Evolutionary conservation across 2,888 invertebrate species (phyloP).

Genomic region (Willowsia nigromaculata): DNA sequence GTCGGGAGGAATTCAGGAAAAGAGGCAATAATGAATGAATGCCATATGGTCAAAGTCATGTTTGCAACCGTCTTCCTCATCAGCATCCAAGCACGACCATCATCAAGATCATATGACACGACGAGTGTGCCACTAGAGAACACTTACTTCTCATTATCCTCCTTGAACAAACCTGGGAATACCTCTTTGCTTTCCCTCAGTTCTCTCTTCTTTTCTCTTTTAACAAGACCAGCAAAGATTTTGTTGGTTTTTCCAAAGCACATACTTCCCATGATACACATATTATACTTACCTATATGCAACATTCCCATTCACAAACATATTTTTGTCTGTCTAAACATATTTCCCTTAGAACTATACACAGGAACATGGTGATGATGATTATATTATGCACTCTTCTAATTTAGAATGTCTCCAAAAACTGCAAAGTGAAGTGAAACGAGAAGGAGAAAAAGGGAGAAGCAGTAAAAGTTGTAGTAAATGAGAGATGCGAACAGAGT

Average conservation of each 20-base stretch:
- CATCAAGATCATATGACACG: conserved; percentile 22
- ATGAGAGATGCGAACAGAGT: background rate
- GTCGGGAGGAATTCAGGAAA: background rate
- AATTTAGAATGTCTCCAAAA: background rate
- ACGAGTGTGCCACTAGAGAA: conserved; percentile 10
- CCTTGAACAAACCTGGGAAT: background rate
- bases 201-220: background rate
- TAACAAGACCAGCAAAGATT: background rate
- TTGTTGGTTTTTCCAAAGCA: background rate
- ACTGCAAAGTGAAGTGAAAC: background rate
- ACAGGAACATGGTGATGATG: background rate
- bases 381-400: background rate
- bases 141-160: conserved; percentile 46
- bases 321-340: background rate
- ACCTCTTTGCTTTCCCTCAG: background rate
- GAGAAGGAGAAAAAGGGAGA: background rate
- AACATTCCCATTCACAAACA: too few relatives aligned
- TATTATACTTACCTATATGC: too few relatives aligned
- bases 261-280: too few relatives aligned
- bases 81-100: background rate
- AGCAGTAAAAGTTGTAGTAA: background rate
- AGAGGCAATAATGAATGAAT: background rate
- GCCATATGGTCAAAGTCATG: conserved; percentile 30
- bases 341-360: background rate
- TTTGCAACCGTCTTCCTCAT: background rate